Conservation (phyloP, 2,888 invertebrate genomes). For the Osedax frankpressi region DNA sequence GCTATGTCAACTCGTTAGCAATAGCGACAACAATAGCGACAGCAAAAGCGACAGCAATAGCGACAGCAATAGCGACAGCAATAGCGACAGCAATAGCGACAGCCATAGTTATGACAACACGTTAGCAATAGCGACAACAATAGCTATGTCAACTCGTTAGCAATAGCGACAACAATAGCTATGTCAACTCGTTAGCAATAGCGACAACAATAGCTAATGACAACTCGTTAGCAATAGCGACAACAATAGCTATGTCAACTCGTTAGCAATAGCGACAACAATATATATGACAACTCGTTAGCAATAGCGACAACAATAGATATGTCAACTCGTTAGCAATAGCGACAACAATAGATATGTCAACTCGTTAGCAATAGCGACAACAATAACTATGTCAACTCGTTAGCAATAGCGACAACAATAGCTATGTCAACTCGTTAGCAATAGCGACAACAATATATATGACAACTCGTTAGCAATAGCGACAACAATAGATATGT, state of each 20-base stretch:
- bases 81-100: not conserved
- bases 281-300: constrained; percentile 81
- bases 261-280: not conserved
- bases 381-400: not conserved
- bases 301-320: constrained; percentile 33
- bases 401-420: not conserved
- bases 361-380: constrained; percentile 62
- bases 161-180: not conserved
- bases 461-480: not conserved
- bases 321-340: not conserved
- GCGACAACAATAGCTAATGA: constrained; percentile 96
- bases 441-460: constrained; percentile 33
- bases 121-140: constrained; percentile 50
- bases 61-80: not conserved
- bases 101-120: too few relatives aligned
- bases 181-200: constrained; percentile 64
- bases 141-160: too few relatives aligned
- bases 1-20: constrained; percentile 82
- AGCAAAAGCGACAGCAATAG: constrained; percentile 53
- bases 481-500: not conserved
- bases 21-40: not conserved
- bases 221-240: constrained; percentile 62
- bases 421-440: constrained; percentile 82
- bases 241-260: not conserved
- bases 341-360: not conserved